Evolutionary conservation across 2,888 invertebrate genomes (phyloP).

Genomic region (Parnassius orleans): DNA sequence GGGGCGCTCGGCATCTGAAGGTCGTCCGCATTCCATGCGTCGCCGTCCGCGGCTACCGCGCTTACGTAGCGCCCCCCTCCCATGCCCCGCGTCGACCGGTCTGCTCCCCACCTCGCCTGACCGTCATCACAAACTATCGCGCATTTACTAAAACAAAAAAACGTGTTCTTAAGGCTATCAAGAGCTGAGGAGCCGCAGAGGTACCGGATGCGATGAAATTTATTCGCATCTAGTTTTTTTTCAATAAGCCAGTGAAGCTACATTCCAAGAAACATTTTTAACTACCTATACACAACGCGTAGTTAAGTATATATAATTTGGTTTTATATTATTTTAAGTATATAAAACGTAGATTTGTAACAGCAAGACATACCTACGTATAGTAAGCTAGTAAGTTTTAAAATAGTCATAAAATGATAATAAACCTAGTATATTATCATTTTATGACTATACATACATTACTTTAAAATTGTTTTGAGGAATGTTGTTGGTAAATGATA

Average conservation of each 20-base stretch:
- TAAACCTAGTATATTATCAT: no score
- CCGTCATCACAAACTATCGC: slow-evolving; percentile 76
- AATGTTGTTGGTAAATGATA: no score
- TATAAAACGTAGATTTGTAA: no score
- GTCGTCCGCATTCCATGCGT: slow-evolving; percentile 81
- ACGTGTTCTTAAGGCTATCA: slow-evolving; percentile 76
- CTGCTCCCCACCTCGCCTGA: slow-evolving; percentile 52
- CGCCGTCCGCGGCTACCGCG: slow-evolving; percentile 80
- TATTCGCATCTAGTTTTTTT: slow-evolving; percentile 73
- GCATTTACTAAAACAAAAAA: slow-evolving; percentile 77
- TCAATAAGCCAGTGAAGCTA: slow-evolving; percentile 56
- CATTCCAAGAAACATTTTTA: slow-evolving; percentile 63
- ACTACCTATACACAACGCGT: no score
- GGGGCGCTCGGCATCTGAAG: slow-evolving; percentile 80
- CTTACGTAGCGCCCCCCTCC: slow-evolving; percentile 75
- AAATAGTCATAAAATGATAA: no score
- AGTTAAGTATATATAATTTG: no score
- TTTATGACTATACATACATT: no score
- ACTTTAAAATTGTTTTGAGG: no score
- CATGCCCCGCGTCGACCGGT: slow-evolving; percentile 41
- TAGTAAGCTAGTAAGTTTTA: no score
- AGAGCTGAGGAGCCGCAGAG: slow-evolving; percentile 71
- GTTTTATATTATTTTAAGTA: no score
- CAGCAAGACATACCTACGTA: no score
- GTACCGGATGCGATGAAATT: slow-evolving; percentile 79